These are phyloP conservation scores for Apus apus DNA, from an alignment of 2,113 vertebrate genomes.

Conservation along the genomic window DNA sequence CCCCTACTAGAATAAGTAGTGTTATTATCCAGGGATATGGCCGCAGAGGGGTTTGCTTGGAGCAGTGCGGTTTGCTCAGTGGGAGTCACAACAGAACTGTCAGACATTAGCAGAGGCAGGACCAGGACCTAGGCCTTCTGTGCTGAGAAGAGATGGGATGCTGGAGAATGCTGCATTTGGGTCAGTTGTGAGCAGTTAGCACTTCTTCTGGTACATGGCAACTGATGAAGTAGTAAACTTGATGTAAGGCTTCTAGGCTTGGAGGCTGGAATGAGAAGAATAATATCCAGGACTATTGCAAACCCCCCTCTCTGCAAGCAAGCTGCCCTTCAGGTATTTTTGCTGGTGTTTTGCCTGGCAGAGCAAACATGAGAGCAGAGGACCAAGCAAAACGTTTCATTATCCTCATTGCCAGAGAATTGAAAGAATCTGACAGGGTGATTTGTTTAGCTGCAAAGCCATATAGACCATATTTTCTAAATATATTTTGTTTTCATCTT, in stretches of 20 bases:
- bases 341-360: neutral
- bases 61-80: neutral
- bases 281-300: neutral
- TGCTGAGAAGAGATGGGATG: neutral
- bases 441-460: conserved; percentile 30
- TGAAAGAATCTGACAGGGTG: conserved; percentile 23
- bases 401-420: neutral
- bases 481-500: conserved; percentile 41
- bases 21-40: neutral
- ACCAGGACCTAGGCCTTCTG: neutral
- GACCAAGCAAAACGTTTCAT: neutral
- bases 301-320: neutral
- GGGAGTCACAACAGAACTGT: neutral
- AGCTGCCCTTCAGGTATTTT: neutral
- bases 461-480: conserved; percentile 32
- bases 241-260: neutral
- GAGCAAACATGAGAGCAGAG: neutral
- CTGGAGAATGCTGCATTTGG: fast-evolving
- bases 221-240: neutral
- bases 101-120: neutral
- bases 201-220: neutral
- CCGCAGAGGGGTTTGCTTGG: neutral
- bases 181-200: neutral
- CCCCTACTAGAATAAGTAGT: conserved; percentile 1
- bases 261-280: neutral